Base-by-base conservation (phyloP, 2,888 invertebrate species). In the Apamea sordens region DNA sequence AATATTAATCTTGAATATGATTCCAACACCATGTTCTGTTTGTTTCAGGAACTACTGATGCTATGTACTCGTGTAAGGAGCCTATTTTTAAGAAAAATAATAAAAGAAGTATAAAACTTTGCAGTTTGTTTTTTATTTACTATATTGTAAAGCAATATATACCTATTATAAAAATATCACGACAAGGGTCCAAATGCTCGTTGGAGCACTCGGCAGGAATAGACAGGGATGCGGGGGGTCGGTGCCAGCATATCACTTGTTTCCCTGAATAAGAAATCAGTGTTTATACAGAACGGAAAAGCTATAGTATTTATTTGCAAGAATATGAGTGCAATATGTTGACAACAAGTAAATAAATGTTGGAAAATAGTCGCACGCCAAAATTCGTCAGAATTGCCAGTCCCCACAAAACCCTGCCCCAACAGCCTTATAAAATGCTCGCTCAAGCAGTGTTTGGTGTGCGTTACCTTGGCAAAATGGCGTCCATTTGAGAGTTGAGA, bases 11-110 rank as follows among this genome's bases (percentile, higher is more conserved):
- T 79, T 67, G n/a, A 24, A 44, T 67, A 73, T 10, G 21, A 56
- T 59, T 32, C 53, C 76, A 64, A 69, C 4, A 6, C 3, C 53
- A 2, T 41, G 47, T 65, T 86, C 61, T 77, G 36, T 88, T 95
- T 95, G 94, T 96, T 96, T 84, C 96, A 96, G 96, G 94, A 96
- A 96, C 95, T 96, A 96, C 92, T 96, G 92, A 96, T 84, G 91
- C 87, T 70, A 67, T 77, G 82, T 91, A 92, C 90, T 91, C 82
- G 69, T 88, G 86, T 91, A 91, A 93, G 92, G 86, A 91, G 87
- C 81, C 61, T 80, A 89, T 89, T 86, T 92, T 91, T 91, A 92
- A 94, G 93, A 83, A 87, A 90, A 94, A 90, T 89, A 74, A 87
- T 77, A 71, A 90, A 92, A 32, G 75, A 92, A 92, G 90, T 91